Percentiles rank a stretch among this genome's conserved stretches.
These are phyloP conservation scores for Liparis tanakae DNA, from an alignment of 2,797 vertebrate genomes.

Conservation along the genomic window DNA sequence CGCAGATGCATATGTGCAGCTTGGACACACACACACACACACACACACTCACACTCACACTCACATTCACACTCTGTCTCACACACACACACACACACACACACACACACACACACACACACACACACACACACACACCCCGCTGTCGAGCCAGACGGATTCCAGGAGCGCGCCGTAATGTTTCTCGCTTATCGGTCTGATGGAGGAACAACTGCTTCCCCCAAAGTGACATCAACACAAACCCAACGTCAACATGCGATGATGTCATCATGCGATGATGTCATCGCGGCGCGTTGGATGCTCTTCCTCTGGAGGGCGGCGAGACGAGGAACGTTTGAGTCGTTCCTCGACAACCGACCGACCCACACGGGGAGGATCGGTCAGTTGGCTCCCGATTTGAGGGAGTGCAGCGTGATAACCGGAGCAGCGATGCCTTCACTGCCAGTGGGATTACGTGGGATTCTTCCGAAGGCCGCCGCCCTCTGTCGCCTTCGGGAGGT, in stretches of 20 bases:
- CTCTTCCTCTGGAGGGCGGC: too few relatives aligned
- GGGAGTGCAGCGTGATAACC: neutral
- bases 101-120: too few relatives aligned
- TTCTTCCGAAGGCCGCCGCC: too few relatives aligned
- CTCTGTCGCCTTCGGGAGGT: neutral
- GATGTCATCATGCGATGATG: too few relatives aligned
- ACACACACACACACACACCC: neutral
- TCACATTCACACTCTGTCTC: too few relatives aligned
- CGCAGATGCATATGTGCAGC: conserved; percentile 2
- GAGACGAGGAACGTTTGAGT: neutral
- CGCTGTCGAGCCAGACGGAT: neutral
- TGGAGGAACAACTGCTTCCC: neutral
- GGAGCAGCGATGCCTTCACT: neutral
- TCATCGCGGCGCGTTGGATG: too few relatives aligned
- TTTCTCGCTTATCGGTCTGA: neutral
- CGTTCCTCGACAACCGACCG: neutral
- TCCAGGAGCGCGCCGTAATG: conserved; percentile 24
- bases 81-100: neutral
- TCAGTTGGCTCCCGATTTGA: neutral
- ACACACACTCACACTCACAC: too few relatives aligned
- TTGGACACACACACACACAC: neutral
- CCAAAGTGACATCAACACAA: neutral
- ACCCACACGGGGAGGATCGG: neutral
- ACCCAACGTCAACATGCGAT: neutral
- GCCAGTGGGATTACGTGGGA: neutral